Evolutionary conservation across 1,140 invertebrate species (phyloP), one percentile per base, ranked within the genome.

Genomic region (Oryzaephilus surinamensis): DNA sequence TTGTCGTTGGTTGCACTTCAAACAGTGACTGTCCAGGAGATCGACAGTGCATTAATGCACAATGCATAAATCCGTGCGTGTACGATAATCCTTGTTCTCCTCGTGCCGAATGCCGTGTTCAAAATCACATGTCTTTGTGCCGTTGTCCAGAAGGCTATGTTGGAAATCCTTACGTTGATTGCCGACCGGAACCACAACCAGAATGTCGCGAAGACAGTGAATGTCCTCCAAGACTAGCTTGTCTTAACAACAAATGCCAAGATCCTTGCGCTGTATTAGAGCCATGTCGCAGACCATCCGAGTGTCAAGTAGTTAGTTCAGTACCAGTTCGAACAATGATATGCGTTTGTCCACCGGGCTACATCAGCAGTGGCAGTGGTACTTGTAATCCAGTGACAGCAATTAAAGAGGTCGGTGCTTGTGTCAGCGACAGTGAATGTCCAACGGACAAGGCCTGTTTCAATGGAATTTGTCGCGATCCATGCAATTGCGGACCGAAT

Each of bases 21-120:
- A 88, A 91, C 58, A 81, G 81, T 40, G 89, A 94, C 43, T 95
- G 90, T 65, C 84, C 88, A 1, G 65, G 69, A 19, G 81, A 91
- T 50, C 77, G 81, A 55, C 77, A 84, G 46, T 95, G 90, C 55
- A 75, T 83, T 27, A 88, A 89, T 47, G 78, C 77, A 32, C 83
- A 88, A 50, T 95, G 90, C 62, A 74, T 86, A 10, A 78, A 88
- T 58, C 87, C 88, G 2, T 95, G 90, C 52, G 55, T 85, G 1
- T 77, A 78, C 41, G 74, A 77, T 29, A 81, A 84, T 54, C 74
- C 76, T 6, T 95, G 90, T 55, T 77, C 85, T 0, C 67, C 73
- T 0, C 63, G 76, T 31, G 84, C 88, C 1, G 75, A 86, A 54
- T 94, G 89, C 53, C 65, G 74, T 11, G 78, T 86, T 2, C 71